Evolutionary conservation across 2,797 vertebrate species (phyloP), one percentile per base, ranked within the genome.

Genomic region (Craterocephalus amniculus): DNA sequence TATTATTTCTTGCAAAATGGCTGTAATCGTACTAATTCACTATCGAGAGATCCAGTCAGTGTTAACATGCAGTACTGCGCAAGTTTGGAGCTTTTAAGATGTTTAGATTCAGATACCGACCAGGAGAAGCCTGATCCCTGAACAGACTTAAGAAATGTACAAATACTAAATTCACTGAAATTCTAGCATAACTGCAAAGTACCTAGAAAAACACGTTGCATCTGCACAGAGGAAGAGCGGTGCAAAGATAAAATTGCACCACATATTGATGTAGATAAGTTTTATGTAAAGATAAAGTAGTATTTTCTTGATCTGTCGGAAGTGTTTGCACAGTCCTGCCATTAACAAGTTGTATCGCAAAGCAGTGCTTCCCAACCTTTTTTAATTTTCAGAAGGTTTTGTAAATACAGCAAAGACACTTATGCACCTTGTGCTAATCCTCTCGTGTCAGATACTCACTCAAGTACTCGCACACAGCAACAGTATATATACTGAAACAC

Each of bases 271-370:
- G 20, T 20, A 26, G 49, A 27, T 16, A 0, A 16, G 9, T 34
- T 45, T 4, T 34, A 16, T 38, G 36, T 38, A 5, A 16, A 38
- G 36, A 16, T 38, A 38, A 14, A 16, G 1, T 18, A 35, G 48
- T 18, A 16, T 11, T 13, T 36, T 22, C 48, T 58, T 6, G 6
- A 51, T n/a, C n/a, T 38, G 45, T 27, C 48, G 31, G 18, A 56
- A 63, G 48, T 63, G 40, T 43, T 63, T 71, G 54, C 60, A 63
- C 60, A 57, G 32, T 36, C 18, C 60, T 70, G 40, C 63, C 60
- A 11, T 59, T 59, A 20, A 10, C 18, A 40, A 24, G 31, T 10
- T 43, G 8, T 48, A 32, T 27, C 49, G 13, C 12, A 52, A 52
- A 13, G n/a, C 49, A 52, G 49, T 52, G 49, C 12, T 52, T 52